These are phyloP conservation scores for Amphibalanus amphitrite DNA, from an alignment of 1,140 invertebrate species.

Conservation along the genomic window DNA sequence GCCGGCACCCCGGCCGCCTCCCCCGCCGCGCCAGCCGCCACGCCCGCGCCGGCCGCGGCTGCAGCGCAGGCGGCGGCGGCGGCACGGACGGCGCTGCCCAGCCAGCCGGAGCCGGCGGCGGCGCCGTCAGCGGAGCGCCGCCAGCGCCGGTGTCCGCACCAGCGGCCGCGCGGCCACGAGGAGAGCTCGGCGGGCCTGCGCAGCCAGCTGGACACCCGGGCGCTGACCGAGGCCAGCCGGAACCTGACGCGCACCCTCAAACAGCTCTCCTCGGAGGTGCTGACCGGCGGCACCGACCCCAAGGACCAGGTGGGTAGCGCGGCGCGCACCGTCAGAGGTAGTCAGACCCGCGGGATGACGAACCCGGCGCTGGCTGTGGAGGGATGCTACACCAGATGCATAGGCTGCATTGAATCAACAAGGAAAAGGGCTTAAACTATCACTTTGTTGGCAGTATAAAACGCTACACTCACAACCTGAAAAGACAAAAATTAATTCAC, in stretches of 20 bases:
- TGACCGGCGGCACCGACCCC: constrained; percentile 11
- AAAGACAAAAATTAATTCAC: no score
- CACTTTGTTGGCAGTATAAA: no score
- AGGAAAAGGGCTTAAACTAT: no score
- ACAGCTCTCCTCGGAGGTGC: constrained; percentile 71
- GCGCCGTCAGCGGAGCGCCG: constrained; percentile 13
- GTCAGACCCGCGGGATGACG: no score
- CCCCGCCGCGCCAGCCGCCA: constrained; percentile 9
- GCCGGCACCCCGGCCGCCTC: constrained; percentile 17
- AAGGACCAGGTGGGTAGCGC: constrained; percentile 1
- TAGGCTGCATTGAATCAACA: no score
- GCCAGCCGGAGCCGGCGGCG: constrained; percentile 9
- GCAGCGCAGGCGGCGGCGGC: constrained; percentile 12
- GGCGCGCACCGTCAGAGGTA: no score
- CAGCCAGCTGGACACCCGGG: constrained; percentile 41
- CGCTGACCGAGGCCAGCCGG: constrained; percentile 68
- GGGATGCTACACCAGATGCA: no score
- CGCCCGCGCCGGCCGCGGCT: constrained; percentile 11
- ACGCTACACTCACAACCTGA: no score
- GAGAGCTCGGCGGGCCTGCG: constrained; percentile 14
- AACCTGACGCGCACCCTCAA: constrained; percentile 80
- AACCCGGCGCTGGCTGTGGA: no score
- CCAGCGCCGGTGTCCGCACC: constrained; percentile 16
- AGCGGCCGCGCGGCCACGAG: constrained; percentile 17
- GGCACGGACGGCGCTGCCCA: constrained; percentile 6